A percentile compares a stretch with the other conserved stretches of the same genome.
phyloP scores from a whole-genome alignment of 2,888 invertebrate genomes.

The Petrolisthes manimaculis region DNA sequence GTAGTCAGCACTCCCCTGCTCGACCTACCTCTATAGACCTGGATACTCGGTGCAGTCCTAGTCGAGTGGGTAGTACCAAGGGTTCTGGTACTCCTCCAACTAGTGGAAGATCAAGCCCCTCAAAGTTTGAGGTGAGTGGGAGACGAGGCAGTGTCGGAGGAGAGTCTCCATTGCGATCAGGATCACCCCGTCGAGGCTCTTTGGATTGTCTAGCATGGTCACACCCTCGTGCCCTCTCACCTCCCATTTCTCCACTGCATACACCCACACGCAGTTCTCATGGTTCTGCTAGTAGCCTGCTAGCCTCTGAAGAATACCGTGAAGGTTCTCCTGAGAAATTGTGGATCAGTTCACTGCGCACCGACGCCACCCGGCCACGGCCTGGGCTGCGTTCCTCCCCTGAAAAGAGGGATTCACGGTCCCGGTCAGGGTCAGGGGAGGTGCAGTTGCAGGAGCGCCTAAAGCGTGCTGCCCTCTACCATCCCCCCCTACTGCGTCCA shows the following conservation, averaged over 20 bases:
- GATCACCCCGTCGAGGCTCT: slow-evolving; percentile 56
- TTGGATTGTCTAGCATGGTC: slow-evolving; percentile 58
- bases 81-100: slow-evolving; percentile 42
- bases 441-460: slow-evolving; percentile 46
- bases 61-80: slow-evolving; percentile 30
- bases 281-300: slow-evolving; percentile 56
- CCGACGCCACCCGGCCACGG: slow-evolving; percentile 29
- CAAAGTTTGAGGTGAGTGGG: slow-evolving; percentile 44
- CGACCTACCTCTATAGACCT: slow-evolving; percentile 51
- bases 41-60: slow-evolving; percentile 41
- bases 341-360: slow-evolving; percentile 60
- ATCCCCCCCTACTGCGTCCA: slow-evolving; percentile 51
- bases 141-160: slow-evolving; percentile 53
- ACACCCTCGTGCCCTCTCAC: slow-evolving; percentile 46
- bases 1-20: slow-evolving; percentile 33
- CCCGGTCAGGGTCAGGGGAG: slow-evolving; percentile 39
- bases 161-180: slow-evolving; percentile 43
- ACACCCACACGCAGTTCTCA: slow-evolving; percentile 46
- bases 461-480: slow-evolving; percentile 60
- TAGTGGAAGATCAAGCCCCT: slow-evolving; percentile 56
- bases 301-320: slow-evolving; percentile 59
- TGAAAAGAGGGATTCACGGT: slow-evolving; percentile 41
- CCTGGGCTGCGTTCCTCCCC: slow-evolving; percentile 13
- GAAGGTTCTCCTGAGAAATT: slow-evolving; percentile 63
- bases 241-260: slow-evolving; percentile 49